A percentile compares a stretch with the other conserved stretches of the same genome.
Evolutionary conservation across 2,888 invertebrate genomes (phyloP).

Genomic region (Trisateles emortualis): DNA sequence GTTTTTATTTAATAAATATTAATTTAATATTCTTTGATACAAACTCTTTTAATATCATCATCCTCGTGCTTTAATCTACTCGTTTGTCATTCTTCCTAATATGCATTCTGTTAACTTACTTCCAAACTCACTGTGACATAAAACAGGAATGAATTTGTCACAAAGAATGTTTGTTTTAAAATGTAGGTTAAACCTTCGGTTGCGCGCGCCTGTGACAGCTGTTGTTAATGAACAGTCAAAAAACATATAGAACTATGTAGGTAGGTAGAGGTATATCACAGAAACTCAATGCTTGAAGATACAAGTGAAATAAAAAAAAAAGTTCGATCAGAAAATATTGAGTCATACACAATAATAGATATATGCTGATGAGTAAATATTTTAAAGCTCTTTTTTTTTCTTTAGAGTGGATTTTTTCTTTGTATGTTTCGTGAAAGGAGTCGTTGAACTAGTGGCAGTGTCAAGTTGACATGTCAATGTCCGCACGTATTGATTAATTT

Average conservation of each 20-base stretch:
- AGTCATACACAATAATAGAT: conserved; percentile 45
- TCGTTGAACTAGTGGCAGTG: conserved; percentile 54
- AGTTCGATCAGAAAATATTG: conserved; percentile 41
- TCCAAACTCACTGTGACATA: conserved; percentile 2
- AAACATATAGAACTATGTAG: background rate
- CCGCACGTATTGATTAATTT: conserved; percentile 57
- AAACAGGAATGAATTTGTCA: conserved; percentile 3
- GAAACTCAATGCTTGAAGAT: conserved; percentile 19
- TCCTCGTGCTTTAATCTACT: no score
- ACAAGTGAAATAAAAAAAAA: conserved; percentile 37
- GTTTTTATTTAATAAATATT: no score
- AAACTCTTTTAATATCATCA: no score
- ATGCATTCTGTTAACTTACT: background rate
- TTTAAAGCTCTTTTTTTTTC: conserved; percentile 37
- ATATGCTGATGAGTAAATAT: conserved; percentile 39
- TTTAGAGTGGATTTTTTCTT: conserved; percentile 22
- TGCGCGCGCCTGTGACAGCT: background rate
- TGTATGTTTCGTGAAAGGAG: conserved; percentile 42
- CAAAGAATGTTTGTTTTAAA: conserved; percentile 13
- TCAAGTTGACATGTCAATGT: conserved; percentile 62
- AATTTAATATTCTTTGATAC: no score
- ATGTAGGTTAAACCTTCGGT: conserved; percentile 10
- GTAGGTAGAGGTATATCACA: background rate
- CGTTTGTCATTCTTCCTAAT: background rate
- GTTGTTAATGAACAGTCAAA: conserved; percentile 7